Evolutionary conservation across 2,888 invertebrate species (phyloP), one percentile per base, ranked within the genome.

Genomic region (Pelosia muscerda): DNA sequence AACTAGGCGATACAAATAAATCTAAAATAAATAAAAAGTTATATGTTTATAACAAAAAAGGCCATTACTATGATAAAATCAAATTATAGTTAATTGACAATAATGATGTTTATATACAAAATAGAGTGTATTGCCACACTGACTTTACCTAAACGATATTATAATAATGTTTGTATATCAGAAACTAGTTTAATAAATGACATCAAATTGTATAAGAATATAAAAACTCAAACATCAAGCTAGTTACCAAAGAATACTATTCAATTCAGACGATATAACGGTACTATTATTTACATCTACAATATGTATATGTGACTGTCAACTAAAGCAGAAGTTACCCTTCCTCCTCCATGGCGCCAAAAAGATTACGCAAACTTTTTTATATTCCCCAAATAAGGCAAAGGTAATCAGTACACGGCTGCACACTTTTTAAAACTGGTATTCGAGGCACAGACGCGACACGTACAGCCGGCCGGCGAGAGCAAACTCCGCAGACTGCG

Each of bases 401-500:
- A 84, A 75, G 72, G 72, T 67, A 77, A 68, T 63, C 72, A 78
- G 73, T 71, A 77, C 81, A 78, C 78, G 74, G 73, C 61, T 78
- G 78, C 78, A 66, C 81, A 78, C 71, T 79, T 88, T 86, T 83
- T 78, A 77, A 76, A 88, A 88, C 90, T 81, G 84, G 91, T 90
- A 88, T 84, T 71, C 57, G 69, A 74, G 77, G 23, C 63, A 80
- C 82, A 71, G 72, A 73, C 76, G 70, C 82, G 78, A 77, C 66
- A 73, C 80, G 84, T 84, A 91, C 93, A 88, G 88, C 92, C 92
- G 84, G 84, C 84, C 81, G 72, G 85, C 67, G 77, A 88, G 91
- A 87, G 88, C 86, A 89, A 87, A 87, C 82, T 82, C 81, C 79
- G 77, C 88, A 86, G 88, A 94, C 94, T 93, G 92, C 86, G 85